These are phyloP conservation scores for Graptemys geographica DNA, from an alignment of 2,797 vertebrate species.

Conservation along the genomic window DNA sequence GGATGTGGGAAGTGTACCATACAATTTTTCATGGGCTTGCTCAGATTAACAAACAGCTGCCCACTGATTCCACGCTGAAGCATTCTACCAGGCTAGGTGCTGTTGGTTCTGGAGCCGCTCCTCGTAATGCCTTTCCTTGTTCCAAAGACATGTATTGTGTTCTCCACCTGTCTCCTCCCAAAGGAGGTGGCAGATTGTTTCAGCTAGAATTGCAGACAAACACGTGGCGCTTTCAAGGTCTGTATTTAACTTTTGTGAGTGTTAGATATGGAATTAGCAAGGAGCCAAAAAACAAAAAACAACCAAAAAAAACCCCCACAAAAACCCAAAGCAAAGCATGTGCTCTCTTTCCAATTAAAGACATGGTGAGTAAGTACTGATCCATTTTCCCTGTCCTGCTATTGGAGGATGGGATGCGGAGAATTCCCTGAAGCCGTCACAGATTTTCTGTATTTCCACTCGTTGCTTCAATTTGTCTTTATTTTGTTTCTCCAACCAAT, in stretches of 20 bases:
- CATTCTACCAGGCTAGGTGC: background rate
- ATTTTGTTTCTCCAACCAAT: background rate
- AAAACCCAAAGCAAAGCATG: background rate
- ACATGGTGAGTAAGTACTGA: background rate
- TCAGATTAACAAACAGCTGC: background rate
- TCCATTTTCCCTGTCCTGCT: background rate
- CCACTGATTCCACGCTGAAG: background rate
- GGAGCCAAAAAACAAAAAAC: background rate
- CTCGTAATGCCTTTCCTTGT: background rate
- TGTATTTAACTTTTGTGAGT: background rate
- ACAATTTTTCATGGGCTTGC: background rate
- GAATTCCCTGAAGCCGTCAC: background rate
- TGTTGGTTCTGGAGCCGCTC: background rate
- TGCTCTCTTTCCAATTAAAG: background rate
- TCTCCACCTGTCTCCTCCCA: no score
- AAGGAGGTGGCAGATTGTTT: background rate
- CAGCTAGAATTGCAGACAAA: background rate
- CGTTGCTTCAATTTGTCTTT: background rate
- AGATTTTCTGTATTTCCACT: background rate
- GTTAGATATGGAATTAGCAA: background rate
- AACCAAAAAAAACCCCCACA: no score
- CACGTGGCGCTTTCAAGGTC: background rate
- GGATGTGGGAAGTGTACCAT: background rate
- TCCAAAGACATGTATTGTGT: background rate
- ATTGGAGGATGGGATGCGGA: background rate